Conservation (phyloP, 1,140 invertebrate species). For the Lucilia sericata region DNA sequence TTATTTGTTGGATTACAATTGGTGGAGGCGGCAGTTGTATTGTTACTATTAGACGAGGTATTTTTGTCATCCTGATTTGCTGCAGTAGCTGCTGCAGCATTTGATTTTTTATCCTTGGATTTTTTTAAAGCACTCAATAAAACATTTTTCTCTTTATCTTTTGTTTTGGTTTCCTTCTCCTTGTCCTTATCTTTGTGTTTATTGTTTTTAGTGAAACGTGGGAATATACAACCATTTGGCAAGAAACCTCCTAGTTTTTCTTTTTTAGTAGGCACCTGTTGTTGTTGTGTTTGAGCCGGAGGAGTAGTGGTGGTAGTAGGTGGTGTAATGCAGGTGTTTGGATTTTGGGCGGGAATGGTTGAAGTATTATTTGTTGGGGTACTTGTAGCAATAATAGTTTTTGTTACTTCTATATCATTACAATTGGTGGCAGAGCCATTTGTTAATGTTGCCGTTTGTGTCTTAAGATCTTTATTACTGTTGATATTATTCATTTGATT, state of each 20-base stretch:
- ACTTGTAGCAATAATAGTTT: constrained; percentile 20
- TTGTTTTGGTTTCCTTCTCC: constrained; percentile 57
- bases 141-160: constrained; percentile 60
- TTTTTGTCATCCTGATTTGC: constrained; percentile 53
- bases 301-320: constrained; percentile 31
- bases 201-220: constrained; percentile 65
- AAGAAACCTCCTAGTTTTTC: constrained; percentile 66
- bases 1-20: constrained; percentile 33
- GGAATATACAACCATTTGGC: constrained; percentile 67
- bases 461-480: background rate
- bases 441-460: constrained; percentile 43
- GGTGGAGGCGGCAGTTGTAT: background rate
- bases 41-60: constrained; percentile 9
- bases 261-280: constrained; percentile 55
- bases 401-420: constrained; percentile 14
- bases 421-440: constrained; percentile 48
- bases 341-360: background rate
- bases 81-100: constrained; percentile 40
- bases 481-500: constrained; percentile 25
- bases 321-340: background rate
- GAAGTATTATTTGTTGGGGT: background rate
- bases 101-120: constrained; percentile 62
- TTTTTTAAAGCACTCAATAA: constrained; percentile 64
- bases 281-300: constrained; percentile 14
- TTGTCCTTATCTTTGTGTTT: constrained; percentile 64